Conservation (phyloP, 2,797 vertebrate species). For the Rousettus madagascariensis region DNA sequence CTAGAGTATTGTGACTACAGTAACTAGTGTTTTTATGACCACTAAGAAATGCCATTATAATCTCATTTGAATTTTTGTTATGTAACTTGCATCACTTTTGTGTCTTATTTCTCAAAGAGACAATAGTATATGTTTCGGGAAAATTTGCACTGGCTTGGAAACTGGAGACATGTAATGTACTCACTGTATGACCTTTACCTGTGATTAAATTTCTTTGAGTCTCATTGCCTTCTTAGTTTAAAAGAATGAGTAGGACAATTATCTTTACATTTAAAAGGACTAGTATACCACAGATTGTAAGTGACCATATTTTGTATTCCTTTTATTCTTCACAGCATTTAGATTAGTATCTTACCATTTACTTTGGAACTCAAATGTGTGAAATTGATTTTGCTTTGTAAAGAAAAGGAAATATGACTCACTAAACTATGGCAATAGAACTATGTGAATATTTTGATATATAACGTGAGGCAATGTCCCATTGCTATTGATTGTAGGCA, state of each 20-base stretch:
- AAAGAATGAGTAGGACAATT: background rate
- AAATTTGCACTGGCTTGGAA: background rate
- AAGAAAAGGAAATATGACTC: conserved; percentile 8
- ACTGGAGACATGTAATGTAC: background rate
- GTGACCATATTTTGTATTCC: background rate
- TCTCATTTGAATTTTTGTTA: background rate
- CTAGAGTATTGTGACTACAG: background rate
- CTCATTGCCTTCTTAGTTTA: background rate
- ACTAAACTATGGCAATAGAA: background rate
- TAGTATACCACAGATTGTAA: background rate
- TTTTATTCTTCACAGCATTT: background rate
- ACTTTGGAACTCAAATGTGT: conserved; percentile 8
- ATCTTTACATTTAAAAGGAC: background rate
- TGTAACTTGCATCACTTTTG: background rate
- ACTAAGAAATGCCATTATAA: background rate
- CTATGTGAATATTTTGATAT: background rate
- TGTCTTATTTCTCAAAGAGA: background rate
- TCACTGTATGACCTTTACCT: background rate
- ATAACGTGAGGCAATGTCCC: background rate
- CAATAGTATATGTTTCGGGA: background rate
- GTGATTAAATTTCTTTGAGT: background rate
- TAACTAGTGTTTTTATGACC: background rate
- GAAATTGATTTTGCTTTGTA: conserved; percentile 42
- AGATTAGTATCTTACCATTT: conserved; percentile 25
- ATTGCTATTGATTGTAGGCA: background rate